A percentile compares a stretch with the other conserved stretches of the same genome.
Evolutionary conservation across 2,797 vertebrate genomes (phyloP).

Genomic region (Acanthis flammea): DNA sequence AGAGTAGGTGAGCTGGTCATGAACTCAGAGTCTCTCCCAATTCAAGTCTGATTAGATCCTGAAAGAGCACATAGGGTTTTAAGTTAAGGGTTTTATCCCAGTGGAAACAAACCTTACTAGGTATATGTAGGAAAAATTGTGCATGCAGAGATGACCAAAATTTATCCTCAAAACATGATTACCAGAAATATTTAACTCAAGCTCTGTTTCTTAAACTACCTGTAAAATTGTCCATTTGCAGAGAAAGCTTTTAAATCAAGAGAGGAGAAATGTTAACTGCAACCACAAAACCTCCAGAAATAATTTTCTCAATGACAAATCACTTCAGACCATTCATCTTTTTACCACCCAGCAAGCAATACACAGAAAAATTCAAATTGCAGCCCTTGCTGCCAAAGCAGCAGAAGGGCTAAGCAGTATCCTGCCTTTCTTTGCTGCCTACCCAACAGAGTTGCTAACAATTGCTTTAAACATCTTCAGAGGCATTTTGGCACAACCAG

Average conservation of each 20-base stretch:
- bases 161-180: background rate
- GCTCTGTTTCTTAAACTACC: background rate
- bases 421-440: background rate
- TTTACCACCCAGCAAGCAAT: background rate
- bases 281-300: background rate
- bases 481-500: background rate
- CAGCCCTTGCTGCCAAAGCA: background rate
- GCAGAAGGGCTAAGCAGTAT: background rate
- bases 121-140: background rate
- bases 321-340: background rate
- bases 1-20: background rate
- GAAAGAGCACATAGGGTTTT: background rate
- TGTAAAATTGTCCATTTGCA: background rate
- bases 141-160: background rate
- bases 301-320: background rate
- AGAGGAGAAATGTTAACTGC: background rate
- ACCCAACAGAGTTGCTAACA: background rate
- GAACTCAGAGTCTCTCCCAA: background rate
- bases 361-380: background rate
- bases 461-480: background rate
- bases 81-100: background rate
- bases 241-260: background rate
- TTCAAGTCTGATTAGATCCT: background rate
- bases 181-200: background rate
- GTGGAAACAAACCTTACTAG: background rate